Evolutionary conservation across 1,140 invertebrate genomes (phyloP).

Genomic region (Lycorma delicatula): DNA sequence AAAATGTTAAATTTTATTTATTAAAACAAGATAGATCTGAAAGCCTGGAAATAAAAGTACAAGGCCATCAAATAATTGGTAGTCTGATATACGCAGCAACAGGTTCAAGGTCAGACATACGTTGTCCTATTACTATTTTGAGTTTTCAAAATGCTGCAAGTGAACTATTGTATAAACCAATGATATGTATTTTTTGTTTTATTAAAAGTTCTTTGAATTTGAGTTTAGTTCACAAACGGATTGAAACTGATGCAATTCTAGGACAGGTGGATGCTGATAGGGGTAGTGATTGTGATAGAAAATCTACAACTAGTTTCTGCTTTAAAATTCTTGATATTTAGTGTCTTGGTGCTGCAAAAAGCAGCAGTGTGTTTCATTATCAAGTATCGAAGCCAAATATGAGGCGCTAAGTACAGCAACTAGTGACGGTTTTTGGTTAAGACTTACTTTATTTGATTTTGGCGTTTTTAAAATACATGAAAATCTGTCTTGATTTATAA

Average conservation of each 20-base stretch:
- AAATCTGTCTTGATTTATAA: too few species aligned
- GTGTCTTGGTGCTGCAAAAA: constrained; percentile 39
- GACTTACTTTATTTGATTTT: background rate
- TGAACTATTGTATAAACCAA: constrained; percentile 16
- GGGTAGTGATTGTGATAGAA: constrained; percentile 33
- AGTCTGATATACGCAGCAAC: constrained; percentile 30
- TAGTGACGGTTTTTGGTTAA: constrained; percentile 17
- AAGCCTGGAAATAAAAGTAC: constrained; percentile 21
- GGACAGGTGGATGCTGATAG: constrained; percentile 38
- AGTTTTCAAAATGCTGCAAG: constrained; percentile 23
- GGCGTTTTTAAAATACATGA: too few species aligned
- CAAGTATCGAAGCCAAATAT: constrained; percentile 40
- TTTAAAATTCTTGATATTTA: constrained; percentile 31
- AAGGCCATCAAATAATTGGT: constrained; percentile 30
- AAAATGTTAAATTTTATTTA: constrained; percentile 22
- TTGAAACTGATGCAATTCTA: constrained; percentile 6
- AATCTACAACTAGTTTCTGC: constrained; percentile 35
- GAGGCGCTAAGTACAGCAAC: constrained; percentile 17
- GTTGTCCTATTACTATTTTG: constrained; percentile 19
- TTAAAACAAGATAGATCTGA: constrained; percentile 17
- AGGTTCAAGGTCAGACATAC: constrained; percentile 30
- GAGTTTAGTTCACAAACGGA: background rate
- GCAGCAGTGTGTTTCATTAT: constrained; percentile 39
- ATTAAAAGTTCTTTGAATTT: constrained; percentile 11
- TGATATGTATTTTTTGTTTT: constrained; percentile 16